Evolutionary conservation across 1,140 invertebrate species (phyloP).

Genomic region (Platorchestia sp.): DNA sequence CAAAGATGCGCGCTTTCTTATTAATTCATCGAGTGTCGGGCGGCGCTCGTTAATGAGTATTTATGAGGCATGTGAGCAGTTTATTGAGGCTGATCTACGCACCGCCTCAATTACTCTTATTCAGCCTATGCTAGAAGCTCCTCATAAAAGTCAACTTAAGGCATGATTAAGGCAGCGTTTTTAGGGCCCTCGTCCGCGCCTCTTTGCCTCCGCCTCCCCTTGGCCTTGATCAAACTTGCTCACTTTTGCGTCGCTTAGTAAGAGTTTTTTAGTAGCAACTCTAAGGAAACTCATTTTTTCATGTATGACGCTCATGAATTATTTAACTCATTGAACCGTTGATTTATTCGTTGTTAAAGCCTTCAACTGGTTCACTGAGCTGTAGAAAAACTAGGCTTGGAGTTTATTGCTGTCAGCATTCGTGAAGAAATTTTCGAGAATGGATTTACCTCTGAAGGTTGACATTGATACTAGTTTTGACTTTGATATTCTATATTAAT

Average conservation of each 20-base stretch:
- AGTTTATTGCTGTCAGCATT: neutral
- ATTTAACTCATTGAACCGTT: neutral
- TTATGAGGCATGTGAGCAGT: constrained; percentile 48
- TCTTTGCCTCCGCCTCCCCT: neutral
- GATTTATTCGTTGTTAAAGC: neutral
- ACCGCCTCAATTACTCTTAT: constrained; percentile 54
- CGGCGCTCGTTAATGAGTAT: constrained; percentile 43
- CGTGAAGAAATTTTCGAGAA: neutral
- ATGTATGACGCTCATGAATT: neutral
- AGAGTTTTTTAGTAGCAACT: neutral
- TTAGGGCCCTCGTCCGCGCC: constrained; percentile 5
- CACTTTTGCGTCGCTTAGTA: neutral
- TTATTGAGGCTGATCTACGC: constrained; percentile 47
- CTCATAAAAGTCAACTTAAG: constrained; percentile 53
- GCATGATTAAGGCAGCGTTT: constrained; percentile 46
- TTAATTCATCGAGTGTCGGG: constrained; percentile 34
- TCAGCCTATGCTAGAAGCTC: constrained; percentile 39
- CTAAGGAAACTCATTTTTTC: neutral
- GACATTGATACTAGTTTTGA: neutral
- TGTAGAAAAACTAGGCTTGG: neutral
- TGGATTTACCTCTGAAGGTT: neutral
- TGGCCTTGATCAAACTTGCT: neutral
- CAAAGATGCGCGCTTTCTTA: constrained; percentile 21
- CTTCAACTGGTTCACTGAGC: neutral
- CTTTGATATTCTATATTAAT: neutral